phyloP scores from a whole-genome alignment of 2,113 vertebrate species.

The Rhegmatorhina hoffmannsi region DNA sequence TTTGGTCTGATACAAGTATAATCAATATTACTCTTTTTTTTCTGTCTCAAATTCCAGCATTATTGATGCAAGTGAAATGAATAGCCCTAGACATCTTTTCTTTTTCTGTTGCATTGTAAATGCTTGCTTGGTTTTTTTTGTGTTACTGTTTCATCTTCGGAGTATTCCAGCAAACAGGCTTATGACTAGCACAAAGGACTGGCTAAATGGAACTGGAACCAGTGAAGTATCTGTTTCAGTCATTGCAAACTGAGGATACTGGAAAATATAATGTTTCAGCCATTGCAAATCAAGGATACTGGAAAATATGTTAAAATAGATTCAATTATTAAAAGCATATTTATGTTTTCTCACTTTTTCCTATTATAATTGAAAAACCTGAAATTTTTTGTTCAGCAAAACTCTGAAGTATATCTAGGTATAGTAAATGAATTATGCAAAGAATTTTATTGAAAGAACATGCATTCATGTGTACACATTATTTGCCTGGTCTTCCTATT shows the following conservation, averaged over 20 bases:
- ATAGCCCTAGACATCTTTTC: not conserved
- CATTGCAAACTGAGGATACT: constrained; percentile 5
- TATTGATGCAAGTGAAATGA: not conserved
- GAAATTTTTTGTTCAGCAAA: not conserved
- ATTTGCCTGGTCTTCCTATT: not conserved
- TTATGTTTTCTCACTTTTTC: constrained; percentile 19
- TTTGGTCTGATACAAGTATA: not conserved
- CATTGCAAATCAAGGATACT: not conserved
- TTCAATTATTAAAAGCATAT: not conserved
- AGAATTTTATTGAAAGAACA: not conserved
- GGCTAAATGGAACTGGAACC: not conserved
- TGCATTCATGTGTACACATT: not conserved
- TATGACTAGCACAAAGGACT: not conserved
- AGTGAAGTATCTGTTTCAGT: constrained; percentile 10
- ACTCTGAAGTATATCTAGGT: not conserved
- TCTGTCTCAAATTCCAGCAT: not conserved
- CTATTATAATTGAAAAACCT: constrained; percentile 5
- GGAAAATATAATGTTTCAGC: constrained; percentile 24
- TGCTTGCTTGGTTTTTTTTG: not conserved
- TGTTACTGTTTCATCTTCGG: not conserved
- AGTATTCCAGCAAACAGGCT: not conserved
- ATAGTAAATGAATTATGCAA: not conserved
- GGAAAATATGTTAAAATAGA: constrained; percentile 5
- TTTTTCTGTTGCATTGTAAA: not conserved
- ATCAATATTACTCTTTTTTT: not conserved